These are phyloP conservation scores for Azemiops feae DNA, from an alignment of 2,113 vertebrate species.

Conservation along the genomic window DNA sequence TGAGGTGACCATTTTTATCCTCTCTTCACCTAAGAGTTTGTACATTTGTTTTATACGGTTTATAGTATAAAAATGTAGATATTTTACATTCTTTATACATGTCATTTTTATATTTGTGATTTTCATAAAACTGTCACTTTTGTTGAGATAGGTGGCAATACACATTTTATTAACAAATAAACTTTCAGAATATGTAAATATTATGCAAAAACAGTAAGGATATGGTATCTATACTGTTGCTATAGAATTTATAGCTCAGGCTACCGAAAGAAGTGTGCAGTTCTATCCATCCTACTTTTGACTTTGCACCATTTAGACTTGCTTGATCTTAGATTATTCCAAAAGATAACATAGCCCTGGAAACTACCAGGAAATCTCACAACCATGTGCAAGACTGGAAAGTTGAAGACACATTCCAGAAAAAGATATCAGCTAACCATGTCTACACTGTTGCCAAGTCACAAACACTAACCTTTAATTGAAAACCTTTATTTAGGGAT, in stretches of 20 bases:
- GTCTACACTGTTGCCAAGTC: background rate
- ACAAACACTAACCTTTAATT: background rate
- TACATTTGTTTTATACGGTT: background rate
- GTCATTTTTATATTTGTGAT: background rate
- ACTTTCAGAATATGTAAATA: slow-evolving; percentile 8
- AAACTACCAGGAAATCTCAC: background rate
- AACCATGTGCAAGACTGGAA: background rate
- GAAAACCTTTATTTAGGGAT: background rate
- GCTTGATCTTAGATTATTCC: background rate
- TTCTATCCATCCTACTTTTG: background rate
- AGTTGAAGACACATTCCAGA: background rate
- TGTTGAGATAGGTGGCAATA: background rate
- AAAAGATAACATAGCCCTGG: background rate
- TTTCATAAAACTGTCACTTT: background rate
- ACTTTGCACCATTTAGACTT: background rate
- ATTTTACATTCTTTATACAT: background rate
- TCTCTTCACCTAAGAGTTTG: background rate
- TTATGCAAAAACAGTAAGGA: background rate
- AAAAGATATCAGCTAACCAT: background rate
- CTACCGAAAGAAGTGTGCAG: background rate
- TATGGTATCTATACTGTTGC: background rate
- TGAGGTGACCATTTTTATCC: background rate
- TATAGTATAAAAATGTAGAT: background rate
- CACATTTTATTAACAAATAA: background rate
- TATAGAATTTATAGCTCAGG: background rate